Percentiles rank a stretch among this genome's conserved stretches.
Evolutionary conservation across 2,888 invertebrate species (phyloP).

Genomic region (Latheticus oryzae): DNA sequence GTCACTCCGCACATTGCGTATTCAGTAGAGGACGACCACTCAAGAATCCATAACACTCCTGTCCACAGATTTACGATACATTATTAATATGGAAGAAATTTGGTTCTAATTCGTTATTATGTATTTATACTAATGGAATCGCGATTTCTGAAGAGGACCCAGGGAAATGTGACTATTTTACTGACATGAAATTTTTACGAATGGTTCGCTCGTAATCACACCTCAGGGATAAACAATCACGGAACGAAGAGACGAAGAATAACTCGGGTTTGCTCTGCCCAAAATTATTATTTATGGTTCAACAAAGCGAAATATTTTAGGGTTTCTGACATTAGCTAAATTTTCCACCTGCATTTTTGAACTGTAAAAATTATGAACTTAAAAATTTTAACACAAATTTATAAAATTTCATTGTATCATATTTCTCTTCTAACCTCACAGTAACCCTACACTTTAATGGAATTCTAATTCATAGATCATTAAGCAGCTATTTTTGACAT

Average conservation of each 20-base stretch:
- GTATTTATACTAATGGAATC: conserved; percentile 37
- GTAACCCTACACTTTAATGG: too few relatives aligned
- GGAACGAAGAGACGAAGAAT: conserved; percentile 19
- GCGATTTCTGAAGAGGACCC: conserved; percentile 25
- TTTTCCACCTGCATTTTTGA: too few relatives aligned
- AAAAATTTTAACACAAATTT: too few relatives aligned
- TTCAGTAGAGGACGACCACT: conserved; percentile 50
- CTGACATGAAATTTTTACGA: conserved; percentile 24
- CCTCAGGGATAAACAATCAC: conserved; percentile 9
- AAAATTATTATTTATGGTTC: conserved; percentile 8
- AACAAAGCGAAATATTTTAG: background rate
- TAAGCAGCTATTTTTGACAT: too few relatives aligned
- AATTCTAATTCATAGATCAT: too few relatives aligned
- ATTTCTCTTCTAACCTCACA: too few relatives aligned
- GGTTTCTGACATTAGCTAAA: too few relatives aligned
- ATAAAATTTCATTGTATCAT: too few relatives aligned
- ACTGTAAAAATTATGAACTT: too few relatives aligned
- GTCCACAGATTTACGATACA: conserved; percentile 22
- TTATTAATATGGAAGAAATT: conserved; percentile 22
- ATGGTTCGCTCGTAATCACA: conserved; percentile 1
- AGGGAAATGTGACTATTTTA: conserved; percentile 25
- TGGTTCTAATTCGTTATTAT: conserved; percentile 33
- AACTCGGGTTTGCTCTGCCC: conserved; percentile 15
- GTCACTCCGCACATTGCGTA: conserved; percentile 60
- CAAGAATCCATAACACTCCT: conserved; percentile 39